These are phyloP conservation scores for Cheilosia impressa DNA, from an alignment of 2,888 invertebrate genomes.

Conservation along the genomic window DNA sequence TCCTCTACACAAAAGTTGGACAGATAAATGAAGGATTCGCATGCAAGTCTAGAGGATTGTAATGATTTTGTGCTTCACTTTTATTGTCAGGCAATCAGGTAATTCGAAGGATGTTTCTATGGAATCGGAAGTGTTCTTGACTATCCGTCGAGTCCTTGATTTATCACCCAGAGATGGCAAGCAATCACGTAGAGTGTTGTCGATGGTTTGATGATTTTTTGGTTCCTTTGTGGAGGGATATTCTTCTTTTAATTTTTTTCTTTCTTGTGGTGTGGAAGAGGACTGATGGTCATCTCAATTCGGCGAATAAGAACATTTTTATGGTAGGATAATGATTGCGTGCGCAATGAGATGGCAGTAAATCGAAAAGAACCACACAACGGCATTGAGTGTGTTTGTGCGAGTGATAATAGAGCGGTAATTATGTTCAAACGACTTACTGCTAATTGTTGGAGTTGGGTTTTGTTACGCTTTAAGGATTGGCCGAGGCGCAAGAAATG, in stretches of 20 bases:
- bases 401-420: slow-evolving; percentile 64
- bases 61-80: slow-evolving; percentile 72
- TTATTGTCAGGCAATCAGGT: slow-evolving; percentile 75
- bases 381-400: slow-evolving; percentile 22
- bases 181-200: slow-evolving; percentile 23
- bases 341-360: slow-evolving; percentile 71
- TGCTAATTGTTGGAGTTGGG: slow-evolving; percentile 47
- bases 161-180: slow-evolving; percentile 48
- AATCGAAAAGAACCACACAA: slow-evolving; percentile 57
- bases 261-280: neutral
- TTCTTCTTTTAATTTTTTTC: too few species aligned
- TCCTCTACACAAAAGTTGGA: slow-evolving; percentile 12
- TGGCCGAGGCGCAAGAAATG: neutral
- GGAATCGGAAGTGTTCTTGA: slow-evolving; percentile 32
- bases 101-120: slow-evolving; percentile 53
- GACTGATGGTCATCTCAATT: slow-evolving; percentile 64
- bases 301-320: slow-evolving; percentile 35
- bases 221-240: slow-evolving; percentile 17
- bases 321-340: slow-evolving; percentile 66
- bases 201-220: slow-evolving; percentile 69
- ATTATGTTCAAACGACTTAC: slow-evolving; percentile 70
- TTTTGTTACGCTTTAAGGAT: slow-evolving; percentile 27
- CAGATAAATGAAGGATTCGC: slow-evolving; percentile 70
- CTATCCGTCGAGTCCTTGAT: slow-evolving; percentile 48
- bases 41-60: slow-evolving; percentile 55